A percentile compares a stretch with the other conserved stretches of the same genome.
Evolutionary conservation across 2,113 vertebrate species (phyloP).

Genomic region (Agapornis roseicollis): DNA sequence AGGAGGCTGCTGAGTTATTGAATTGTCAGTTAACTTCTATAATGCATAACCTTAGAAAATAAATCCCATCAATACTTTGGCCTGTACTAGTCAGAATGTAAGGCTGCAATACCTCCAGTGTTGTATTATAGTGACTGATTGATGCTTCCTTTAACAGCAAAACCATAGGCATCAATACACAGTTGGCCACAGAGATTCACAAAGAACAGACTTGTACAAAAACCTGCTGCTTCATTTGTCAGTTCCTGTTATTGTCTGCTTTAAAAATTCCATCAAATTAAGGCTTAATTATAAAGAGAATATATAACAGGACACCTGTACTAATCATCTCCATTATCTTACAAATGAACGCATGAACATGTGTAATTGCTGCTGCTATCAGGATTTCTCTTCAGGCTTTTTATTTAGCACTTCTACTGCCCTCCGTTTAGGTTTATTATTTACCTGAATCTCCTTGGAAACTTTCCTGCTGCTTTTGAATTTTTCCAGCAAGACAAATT

Average conservation of each 20-base stretch:
- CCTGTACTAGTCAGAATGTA: not conserved
- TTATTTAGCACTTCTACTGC: not conserved
- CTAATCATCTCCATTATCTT: not conserved
- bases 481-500: not conserved
- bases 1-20: conserved; percentile 14
- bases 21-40: conserved; percentile 4
- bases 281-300: conserved; percentile 5
- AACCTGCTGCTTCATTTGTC: not conserved
- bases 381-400: not conserved
- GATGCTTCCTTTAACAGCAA: conserved; percentile 12
- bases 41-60: conserved; percentile 1
- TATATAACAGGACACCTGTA: not conserved
- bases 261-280: not conserved
- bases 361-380: not conserved
- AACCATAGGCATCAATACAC: not conserved
- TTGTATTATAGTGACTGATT: not conserved
- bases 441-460: not conserved
- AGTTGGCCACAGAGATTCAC: not conserved
- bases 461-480: not conserved
- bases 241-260: not conserved
- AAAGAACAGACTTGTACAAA: not conserved
- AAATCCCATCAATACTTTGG: conserved; percentile 11
- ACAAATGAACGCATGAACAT: not conserved
- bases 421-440: not conserved
- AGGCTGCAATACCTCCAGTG: not conserved